Evolutionary conservation across 2,888 invertebrate species (phyloP), one percentile per base, ranked within the genome.

Genomic region (Protophormia terraenovae): DNA sequence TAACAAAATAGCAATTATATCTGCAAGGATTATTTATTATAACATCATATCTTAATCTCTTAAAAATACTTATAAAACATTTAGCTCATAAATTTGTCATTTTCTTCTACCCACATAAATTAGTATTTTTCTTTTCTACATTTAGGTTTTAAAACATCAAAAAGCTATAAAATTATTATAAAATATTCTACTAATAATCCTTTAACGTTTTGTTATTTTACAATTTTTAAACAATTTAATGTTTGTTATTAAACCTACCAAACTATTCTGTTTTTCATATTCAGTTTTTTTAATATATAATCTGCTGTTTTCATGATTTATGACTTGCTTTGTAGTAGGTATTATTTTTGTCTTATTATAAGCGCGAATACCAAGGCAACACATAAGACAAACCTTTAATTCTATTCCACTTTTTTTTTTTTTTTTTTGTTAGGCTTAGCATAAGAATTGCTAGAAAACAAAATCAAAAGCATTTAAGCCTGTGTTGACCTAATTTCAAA

Each of bases 401-500:
- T 58, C 78, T 10, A 50, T 78, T 41, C 41, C n/a, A 47, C 45
- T 22, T 19, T 27, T 50, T 66, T 58, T n/a, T 19, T 41, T 45
- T 7, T 24, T 35, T 22, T 32, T 24, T 50, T n/a, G n/a, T n/a
- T 24, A 2, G 53, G 14, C 50, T 10, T 29, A 45, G 55, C 50
- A 16, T 35, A 32, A 32, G 29, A 53, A 29, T 35, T 35, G 1
- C 5, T 1, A 16, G 22, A 32, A 62, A 38, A 12, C 27, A 41
- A n/a, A 47, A 4, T 2, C 22, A 64, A 69, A 50, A 47, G 45
- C 38, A 38, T 60, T 77, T 76, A 82, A 86, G 76, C 82, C 35
- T 47, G 62, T 77, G 79, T 79, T 86, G 86, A 84, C 86, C 84
- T 69, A 86, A 83, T 82, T 86, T 47, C 55, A 62, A 67, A 55